Evolutionary conservation across 2,113 vertebrate genomes (phyloP).

Genomic region (Phyllopteryx taeniolatus): DNA sequence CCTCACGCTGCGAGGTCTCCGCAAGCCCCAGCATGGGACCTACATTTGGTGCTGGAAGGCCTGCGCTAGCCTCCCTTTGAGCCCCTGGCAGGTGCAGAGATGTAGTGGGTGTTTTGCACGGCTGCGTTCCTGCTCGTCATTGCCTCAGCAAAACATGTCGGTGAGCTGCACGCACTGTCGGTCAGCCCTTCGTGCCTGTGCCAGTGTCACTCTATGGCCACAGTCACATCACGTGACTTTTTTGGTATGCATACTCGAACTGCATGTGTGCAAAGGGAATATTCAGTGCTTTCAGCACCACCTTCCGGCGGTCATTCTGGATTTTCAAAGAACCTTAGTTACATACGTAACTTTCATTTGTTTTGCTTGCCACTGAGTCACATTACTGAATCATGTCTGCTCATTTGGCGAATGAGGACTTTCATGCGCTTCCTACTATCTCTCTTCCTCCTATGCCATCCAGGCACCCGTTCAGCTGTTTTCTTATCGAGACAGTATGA

Average conservation of each 20-base stretch:
- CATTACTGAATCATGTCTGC: too few relatives aligned
- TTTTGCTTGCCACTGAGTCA: too few relatives aligned
- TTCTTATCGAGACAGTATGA: too few relatives aligned
- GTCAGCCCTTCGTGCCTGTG: background rate
- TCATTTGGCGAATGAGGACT: too few relatives aligned
- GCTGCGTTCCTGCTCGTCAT: background rate
- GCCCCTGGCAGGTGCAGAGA: background rate
- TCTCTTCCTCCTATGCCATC: too few relatives aligned
- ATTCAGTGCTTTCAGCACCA: too few relatives aligned
- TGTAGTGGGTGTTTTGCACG: background rate
- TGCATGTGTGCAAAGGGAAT: too few relatives aligned
- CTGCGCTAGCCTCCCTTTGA: background rate
- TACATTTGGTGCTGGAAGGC: background rate
- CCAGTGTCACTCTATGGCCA: background rate
- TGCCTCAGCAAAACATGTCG: background rate
- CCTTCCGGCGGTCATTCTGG: too few relatives aligned
- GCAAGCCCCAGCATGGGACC: background rate
- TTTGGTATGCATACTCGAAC: too few relatives aligned
- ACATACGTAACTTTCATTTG: background rate
- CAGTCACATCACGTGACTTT: background rate
- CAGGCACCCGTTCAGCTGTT: too few relatives aligned
- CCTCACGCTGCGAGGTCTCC: background rate
- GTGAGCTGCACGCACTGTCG: background rate
- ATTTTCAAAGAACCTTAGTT: too few relatives aligned
- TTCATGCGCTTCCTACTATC: too few relatives aligned